Conservation (phyloP, 2,888 invertebrate genomes). For the Tipula unca region DNA sequence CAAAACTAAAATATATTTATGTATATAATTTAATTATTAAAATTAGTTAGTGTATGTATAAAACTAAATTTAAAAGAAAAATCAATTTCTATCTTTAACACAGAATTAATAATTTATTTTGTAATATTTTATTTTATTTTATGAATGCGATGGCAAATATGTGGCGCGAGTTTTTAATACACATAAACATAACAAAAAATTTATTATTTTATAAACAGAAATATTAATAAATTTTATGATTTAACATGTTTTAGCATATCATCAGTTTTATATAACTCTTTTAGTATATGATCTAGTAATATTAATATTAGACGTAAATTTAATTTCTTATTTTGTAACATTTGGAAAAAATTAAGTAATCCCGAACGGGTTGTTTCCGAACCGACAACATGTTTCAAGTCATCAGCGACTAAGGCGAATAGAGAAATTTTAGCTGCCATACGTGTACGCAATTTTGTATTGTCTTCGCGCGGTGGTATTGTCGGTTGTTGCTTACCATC, state of each 20-base stretch:
- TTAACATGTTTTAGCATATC: constrained; percentile 28
- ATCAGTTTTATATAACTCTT: constrained; percentile 42
- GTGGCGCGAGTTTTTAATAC: not conserved
- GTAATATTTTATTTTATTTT: not conserved
- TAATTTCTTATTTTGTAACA: constrained; percentile 50
- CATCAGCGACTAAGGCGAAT: constrained; percentile 61
- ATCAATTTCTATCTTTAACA: not conserved
- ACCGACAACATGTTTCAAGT: constrained; percentile 51
- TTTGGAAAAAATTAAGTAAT: constrained; percentile 48
- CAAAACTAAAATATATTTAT: not conserved
- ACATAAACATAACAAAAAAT: not conserved
- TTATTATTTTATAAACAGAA: not conserved
- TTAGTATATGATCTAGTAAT: constrained; percentile 49
- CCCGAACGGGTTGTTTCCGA: constrained; percentile 50
- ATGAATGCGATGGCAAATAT: not conserved
- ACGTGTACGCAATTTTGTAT: constrained; percentile 53
- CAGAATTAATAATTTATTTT: no score
- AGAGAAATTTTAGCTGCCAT: constrained; percentile 69
- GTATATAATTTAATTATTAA: not conserved
- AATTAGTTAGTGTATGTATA: not conserved
- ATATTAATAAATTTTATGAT: not conserved
- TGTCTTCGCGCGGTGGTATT: constrained; percentile 27
- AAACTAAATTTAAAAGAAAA: not conserved
- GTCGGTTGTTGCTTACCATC: constrained; percentile 39
- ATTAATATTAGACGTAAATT: constrained; percentile 51